These are phyloP conservation scores for Ctenicera cuprea DNA, from an alignment of 2,888 invertebrate genomes.

Conservation along the genomic window DNA sequence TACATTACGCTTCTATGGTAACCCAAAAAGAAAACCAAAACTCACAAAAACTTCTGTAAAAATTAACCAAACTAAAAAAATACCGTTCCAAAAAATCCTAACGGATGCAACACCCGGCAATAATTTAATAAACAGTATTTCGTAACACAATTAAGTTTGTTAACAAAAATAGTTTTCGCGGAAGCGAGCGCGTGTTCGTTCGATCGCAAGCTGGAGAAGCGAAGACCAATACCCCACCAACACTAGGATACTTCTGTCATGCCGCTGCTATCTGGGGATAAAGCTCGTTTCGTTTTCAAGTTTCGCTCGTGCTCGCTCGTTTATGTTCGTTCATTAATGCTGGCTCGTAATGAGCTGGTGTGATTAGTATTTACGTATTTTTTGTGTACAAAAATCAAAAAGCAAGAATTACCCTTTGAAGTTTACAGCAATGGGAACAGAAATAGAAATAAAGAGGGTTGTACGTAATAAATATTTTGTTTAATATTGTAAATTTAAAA, in stretches of 20 bases:
- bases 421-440: background rate
- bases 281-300: slow-evolving; percentile 57
- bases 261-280: slow-evolving; percentile 55
- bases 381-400: slow-evolving; percentile 31
- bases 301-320: slow-evolving; percentile 56
- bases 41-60: background rate
- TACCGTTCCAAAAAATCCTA: background rate
- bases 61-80: background rate
- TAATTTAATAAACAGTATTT: slow-evolving; percentile 2
- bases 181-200: slow-evolving; percentile 36
- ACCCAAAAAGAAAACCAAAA: slow-evolving; percentile 14
- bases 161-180: slow-evolving; percentile 21
- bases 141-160: slow-evolving; percentile 49
- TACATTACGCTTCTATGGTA: background rate
- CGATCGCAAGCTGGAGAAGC: slow-evolving; percentile 15
- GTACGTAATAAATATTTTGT: background rate
- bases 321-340: slow-evolving; percentile 49
- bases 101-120: background rate
- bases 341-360: slow-evolving; percentile 26
- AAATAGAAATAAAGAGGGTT: background rate
- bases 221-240: slow-evolving; percentile 44
- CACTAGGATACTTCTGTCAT: slow-evolving; percentile 47
- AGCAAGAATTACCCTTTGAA: background rate
- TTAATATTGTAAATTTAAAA: background rate
- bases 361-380: slow-evolving; percentile 33